Evolutionary conservation across 2,797 vertebrate species (phyloP).

Genomic region (Nannoperca obscura): DNA sequence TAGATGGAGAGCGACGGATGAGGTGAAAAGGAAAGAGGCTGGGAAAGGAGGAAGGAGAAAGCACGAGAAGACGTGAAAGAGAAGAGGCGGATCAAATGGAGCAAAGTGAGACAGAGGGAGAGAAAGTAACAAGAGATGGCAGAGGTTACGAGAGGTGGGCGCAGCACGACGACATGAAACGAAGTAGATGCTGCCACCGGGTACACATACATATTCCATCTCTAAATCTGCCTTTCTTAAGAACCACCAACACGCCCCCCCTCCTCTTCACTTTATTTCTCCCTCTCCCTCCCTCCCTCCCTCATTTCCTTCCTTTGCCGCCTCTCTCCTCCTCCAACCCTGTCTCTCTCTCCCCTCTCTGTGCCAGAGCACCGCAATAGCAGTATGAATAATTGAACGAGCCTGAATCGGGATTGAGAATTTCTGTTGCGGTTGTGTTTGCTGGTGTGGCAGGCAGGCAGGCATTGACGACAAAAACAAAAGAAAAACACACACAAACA

Average conservation of each 20-base stretch:
- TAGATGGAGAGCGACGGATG: conserved; percentile 9
- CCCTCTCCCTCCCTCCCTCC: neutral
- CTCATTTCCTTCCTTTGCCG: neutral
- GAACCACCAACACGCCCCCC: conserved; percentile 45
- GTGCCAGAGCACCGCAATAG: conserved; percentile 76
- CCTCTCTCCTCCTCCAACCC: neutral
- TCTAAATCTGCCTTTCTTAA: conserved; percentile 59
- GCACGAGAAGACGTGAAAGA: conserved; percentile 8
- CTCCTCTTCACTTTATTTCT: neutral
- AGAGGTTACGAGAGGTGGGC: conserved; percentile 18
- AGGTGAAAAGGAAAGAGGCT: conserved; percentile 33
- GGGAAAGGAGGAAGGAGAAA: conserved; percentile 6
- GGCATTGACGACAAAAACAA: conserved; percentile 54
- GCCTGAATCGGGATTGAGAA: conserved; percentile 74
- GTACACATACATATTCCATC: conserved; percentile 69
- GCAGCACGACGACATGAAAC: conserved; percentile 35
- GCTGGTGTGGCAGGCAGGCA: conserved; percentile 49
- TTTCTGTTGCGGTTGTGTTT: conserved; percentile 80
- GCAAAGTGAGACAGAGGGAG: conserved; percentile 20
- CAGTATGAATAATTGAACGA: conserved; percentile 84
- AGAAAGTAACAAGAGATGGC: conserved; percentile 24
- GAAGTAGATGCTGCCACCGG: conserved; percentile 39
- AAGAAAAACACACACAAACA: conserved; percentile 43
- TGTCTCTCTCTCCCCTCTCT: conserved; percentile 7
- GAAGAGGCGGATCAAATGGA: conserved; percentile 33